Evolutionary conservation across 1,140 invertebrate species (phyloP), one percentile per base, ranked within the genome.

Genomic region (Drosophila leontia): DNA sequence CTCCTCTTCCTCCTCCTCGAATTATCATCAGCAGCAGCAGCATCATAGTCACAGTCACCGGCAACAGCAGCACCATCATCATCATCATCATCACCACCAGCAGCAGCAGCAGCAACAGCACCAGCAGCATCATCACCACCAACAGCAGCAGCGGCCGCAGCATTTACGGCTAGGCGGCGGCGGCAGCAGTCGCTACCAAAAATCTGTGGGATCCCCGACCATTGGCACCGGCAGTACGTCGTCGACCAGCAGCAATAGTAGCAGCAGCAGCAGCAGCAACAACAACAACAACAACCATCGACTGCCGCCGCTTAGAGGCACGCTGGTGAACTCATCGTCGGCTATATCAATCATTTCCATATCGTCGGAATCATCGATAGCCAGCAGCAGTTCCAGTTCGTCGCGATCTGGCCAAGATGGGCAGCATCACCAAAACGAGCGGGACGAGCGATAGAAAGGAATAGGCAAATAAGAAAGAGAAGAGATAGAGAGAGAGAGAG

Each of bases 331-430:
- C 35, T 90, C 91, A 4, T 80, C 87, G 15, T 92, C 91, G 19
- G 78, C 82, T 19, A 82, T 80, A 78, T 91, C 90, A 58, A 92
- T 92, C 69, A 92, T 92, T 84, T 92, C 91, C 56, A 92, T 92
- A 92, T 92, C 91, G 26, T 92, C 91, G 45, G 91, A 92, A 55
- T 92, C 91, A 51, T 92, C 91, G 61, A 83, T 92, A 47, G 91
- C 62, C 69, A 86, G 85, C 63, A 78, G 75, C 56, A 78, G 75
- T 19, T 84, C 78, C 42, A 75, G 82, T 26, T 91, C 91, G 37
- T 81, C 83, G n/a, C 64, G 86, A 50, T 82, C 91, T 8, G 79
- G 80, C 9, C 76, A 78, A 39, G 74, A 82, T 23, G 70, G 65
- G 50, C 62, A 68, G 17, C 55, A 56, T 11, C 53, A 56, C 8